phyloP scores from a whole-genome alignment of 2,797 vertebrate species.

The Argyrosomus regius region DNA sequence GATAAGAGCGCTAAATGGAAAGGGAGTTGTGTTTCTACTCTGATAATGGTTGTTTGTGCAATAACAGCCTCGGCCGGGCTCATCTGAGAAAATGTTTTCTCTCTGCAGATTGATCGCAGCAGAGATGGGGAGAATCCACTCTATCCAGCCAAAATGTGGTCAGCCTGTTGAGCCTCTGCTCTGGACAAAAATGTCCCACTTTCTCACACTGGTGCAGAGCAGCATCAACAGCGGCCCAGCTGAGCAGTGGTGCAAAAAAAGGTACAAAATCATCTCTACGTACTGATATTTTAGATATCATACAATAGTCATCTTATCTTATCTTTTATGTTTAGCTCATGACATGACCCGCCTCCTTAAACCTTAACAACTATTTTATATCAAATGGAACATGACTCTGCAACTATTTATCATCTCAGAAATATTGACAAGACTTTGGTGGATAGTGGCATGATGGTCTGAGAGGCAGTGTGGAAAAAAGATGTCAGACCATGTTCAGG shows the following conservation, averaged over 20 bases:
- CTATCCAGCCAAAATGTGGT: slow-evolving; percentile 68
- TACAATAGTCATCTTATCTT: not conserved
- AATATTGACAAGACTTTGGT: not conserved
- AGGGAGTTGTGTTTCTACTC: slow-evolving; percentile 69
- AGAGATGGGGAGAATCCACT: slow-evolving; percentile 85
- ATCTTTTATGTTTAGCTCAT: not conserved
- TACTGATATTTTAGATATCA: not conserved
- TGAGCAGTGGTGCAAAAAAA: slow-evolving; percentile 17
- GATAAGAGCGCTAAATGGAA: slow-evolving; percentile 75
- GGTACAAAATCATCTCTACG: slow-evolving; percentile 25
- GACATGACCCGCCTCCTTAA: not conserved
- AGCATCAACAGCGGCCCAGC: slow-evolving; percentile 10
- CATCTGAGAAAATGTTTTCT: slow-evolving; percentile 62
- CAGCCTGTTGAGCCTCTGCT: slow-evolving; percentile 69
- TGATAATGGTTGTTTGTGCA: slow-evolving; percentile 72
- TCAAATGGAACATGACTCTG: not conserved
- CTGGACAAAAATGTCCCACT: slow-evolving; percentile 82
- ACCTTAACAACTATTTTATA: not conserved
- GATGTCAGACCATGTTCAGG: not conserved
- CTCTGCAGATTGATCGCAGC: slow-evolving; percentile 80
- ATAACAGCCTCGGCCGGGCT: slow-evolving; percentile 59
- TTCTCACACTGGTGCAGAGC: slow-evolving; percentile 75
- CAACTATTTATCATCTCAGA: not conserved
- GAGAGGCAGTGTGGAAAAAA: too few relatives aligned
- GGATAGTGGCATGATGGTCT: too few relatives aligned